Evolutionary conservation across 1,140 invertebrate genomes (phyloP), one percentile per base, ranked within the genome.

Genomic region (Drosophila bipectinata): DNA sequence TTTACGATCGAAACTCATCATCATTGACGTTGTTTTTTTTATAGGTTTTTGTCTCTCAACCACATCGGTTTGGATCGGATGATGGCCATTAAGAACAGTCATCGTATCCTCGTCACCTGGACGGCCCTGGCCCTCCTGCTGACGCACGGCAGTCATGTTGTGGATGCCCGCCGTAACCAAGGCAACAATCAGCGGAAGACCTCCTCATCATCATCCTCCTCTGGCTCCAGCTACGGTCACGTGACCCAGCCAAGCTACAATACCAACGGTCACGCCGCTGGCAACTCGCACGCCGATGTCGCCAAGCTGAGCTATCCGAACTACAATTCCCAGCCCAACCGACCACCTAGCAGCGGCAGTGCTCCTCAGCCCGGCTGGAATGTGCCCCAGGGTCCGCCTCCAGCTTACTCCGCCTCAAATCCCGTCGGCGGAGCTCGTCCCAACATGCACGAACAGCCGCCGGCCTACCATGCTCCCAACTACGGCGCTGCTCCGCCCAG

Each of bases 291-390:
- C 48, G 72, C 81, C 0, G 90, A 91, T 72, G 71, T 69, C 10
- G 80, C 89, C 47, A 91, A 91, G 51, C 32, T 91, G 5, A 91
- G 90, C 52, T 91, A 91, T 64, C 60, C 90, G 12, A 91, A 88
- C 30, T 91, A 91, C 44, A 91, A 91, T 24, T 74, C 90, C 0
- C 85, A 90, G 51, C 90, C 90, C 9, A 91, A 90, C 80, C 89
- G 82, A 1, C 89, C 90, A 26, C 3, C 30, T 39, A 10, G 49
- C 24, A 0, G 10, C 63, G 1, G 59, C 59, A 8, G 32, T 1
- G 66, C 67, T 37, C 67, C 67, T 0, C 68, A 72, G 3, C 48
- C 72, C 1, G 90, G 90, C 7, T 91, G 90, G 90, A 91, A 91
- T 82, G 89, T 90, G 1, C 90, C 90, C 1, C 76, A 83, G 14